Base-by-base conservation (phyloP, 1,140 invertebrate species). In the Dendroctonus valens region DNA sequence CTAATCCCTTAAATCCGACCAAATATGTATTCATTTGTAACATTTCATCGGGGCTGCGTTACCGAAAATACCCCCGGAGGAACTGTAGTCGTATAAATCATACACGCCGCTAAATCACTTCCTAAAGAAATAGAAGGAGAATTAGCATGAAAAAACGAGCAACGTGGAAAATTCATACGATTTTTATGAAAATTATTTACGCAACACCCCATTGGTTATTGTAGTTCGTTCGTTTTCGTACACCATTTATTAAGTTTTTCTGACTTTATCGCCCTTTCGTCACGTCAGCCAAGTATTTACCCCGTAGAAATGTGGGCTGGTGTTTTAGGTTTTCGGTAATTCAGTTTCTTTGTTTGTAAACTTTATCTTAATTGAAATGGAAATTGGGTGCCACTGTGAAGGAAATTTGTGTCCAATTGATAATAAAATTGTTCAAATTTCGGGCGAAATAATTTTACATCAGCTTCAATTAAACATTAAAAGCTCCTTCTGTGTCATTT, bases 201-300 rank as follows among this genome's bases (percentile, higher is more conserved):
- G 26, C 26, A 26, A 26, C n/a, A n/a, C 26, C 26, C 38, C 54
- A 57, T 41, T 57, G 54, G 40, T 57, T 57, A 41, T 57, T 57
- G 54, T 57, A 57, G n/a, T 26, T 42, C 54, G 39, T 57, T 57
- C 54, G n/a, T 41, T 57, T 42, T 41, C 15, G 3, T 12, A 40
- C 7, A 57, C 39, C 54, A 57, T 57, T 57, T 57, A 42, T 57
- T 57, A 57, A 57, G 54, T 57, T 57, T 57, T 57, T 57, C 40
- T 57, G 38, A 41, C 11, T 57, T 57, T 57, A 57, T 57, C 54
- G 40, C 39, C n/a, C 40, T 57, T 57, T 57, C 54, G 26, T 57
- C 54, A 57, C 54, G 54, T 41, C 40, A 57, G n/a, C 40, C 12
- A 57, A 57, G 48, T 50, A 50, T 50, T 50, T 50, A 50, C 48